A percentile compares a stretch with the other conserved stretches of the same genome.
These are phyloP conservation scores for Podarcis lilfordi DNA, from an alignment of 2,797 vertebrate species.

Conservation along the genomic window DNA sequence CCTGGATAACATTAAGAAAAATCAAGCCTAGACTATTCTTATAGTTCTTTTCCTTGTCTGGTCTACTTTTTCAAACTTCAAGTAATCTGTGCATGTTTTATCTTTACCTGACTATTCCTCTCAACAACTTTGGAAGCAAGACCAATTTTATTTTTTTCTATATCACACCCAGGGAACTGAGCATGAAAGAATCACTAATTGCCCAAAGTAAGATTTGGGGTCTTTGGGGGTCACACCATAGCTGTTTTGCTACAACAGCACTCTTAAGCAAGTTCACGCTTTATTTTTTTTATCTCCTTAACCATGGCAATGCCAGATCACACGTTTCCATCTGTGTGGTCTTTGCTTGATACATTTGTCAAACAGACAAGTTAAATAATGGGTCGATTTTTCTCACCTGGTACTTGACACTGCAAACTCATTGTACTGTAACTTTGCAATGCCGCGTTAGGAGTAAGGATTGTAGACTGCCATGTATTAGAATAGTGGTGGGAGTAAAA, in stretches of 20 bases:
- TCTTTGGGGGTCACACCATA: background rate
- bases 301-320: conserved; percentile 64
- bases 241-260: background rate
- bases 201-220: background rate
- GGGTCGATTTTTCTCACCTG: conserved; percentile 68
- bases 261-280: conserved; percentile 52
- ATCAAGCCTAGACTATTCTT: background rate
- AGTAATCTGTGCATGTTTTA: background rate
- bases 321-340: conserved; percentile 72
- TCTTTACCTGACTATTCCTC: background rate
- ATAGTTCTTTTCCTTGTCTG: background rate
- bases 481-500: conserved; percentile 43
- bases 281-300: conserved; percentile 67
- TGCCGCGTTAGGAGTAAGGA: conserved; percentile 8
- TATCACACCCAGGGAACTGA: background rate
- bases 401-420: conserved; percentile 58
- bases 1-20: background rate
- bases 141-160: background rate
- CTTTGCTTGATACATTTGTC: conserved; percentile 70
- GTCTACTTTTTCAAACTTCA: conserved; percentile 1
- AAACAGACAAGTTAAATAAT: conserved; percentile 69
- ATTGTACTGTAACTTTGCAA: conserved; percentile 36
- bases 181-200: background rate
- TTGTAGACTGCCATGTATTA: conserved; percentile 33
- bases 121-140: background rate